Percentiles rank a stretch among this genome's conserved stretches.
Evolutionary conservation across 2,888 invertebrate species (phyloP).

Genomic region (Caenorhabditis doughertyi): DNA sequence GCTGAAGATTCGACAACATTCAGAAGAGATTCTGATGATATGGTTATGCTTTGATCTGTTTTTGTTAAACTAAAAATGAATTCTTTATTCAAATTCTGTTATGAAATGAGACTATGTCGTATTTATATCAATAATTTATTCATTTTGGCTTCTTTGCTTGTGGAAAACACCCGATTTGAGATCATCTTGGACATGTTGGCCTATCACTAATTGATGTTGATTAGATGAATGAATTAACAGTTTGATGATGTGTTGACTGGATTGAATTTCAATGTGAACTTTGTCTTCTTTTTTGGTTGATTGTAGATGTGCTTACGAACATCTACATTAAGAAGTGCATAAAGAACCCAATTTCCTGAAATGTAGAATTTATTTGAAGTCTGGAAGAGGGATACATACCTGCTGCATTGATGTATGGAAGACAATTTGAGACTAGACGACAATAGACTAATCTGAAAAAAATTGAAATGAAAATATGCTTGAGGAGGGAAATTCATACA

Average conservation of each 20-base stretch:
- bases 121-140: slow-evolving; percentile 17
- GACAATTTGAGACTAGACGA: slow-evolving; percentile 75
- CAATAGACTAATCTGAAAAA: slow-evolving; percentile 65
- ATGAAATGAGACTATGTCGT: background rate
- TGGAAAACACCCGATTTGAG: slow-evolving; percentile 29
- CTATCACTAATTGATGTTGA: slow-evolving; percentile 1
- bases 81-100: background rate
- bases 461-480: background rate
- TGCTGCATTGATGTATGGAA: slow-evolving; percentile 79
- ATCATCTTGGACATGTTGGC: background rate
- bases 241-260: slow-evolving; percentile 56
- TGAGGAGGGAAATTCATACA: slow-evolving; percentile 9
- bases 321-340: slow-evolving; percentile 78
- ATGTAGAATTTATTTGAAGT: background rate
- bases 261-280: slow-evolving; percentile 57
- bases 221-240: slow-evolving; percentile 7
- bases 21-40: slow-evolving; percentile 57
- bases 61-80: background rate
- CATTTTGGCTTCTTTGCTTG: background rate
- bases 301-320: slow-evolving; percentile 77
- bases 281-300: slow-evolving; percentile 64
- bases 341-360: slow-evolving; percentile 79
- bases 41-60: slow-evolving; percentile 56
- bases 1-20: slow-evolving; percentile 46
- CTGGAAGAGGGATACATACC: slow-evolving; percentile 46